Conservation (phyloP, 1,140 invertebrate species). For the Drosophila quadrilineata region DNA sequence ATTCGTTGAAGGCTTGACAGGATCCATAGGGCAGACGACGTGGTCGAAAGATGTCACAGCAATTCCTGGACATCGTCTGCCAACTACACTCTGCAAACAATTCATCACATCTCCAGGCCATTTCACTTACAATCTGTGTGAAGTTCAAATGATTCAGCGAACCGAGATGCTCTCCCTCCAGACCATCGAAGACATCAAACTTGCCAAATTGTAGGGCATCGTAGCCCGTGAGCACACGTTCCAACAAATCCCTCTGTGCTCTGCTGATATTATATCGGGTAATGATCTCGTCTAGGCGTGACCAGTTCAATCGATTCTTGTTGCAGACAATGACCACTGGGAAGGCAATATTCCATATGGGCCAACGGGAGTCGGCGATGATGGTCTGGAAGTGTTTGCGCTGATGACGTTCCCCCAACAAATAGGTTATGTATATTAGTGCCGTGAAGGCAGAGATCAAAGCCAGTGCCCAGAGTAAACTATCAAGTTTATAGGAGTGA, state of each 20-base stretch:
- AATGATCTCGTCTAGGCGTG: slow-evolving; percentile 44
- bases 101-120: slow-evolving; percentile 69
- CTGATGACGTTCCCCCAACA: slow-evolving; percentile 43
- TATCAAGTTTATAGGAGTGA: no score
- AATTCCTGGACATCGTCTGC: slow-evolving; percentile 34
- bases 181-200: slow-evolving; percentile 34
- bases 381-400: slow-evolving; percentile 57
- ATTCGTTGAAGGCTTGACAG: slow-evolving; percentile 62
- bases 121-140: slow-evolving; percentile 46
- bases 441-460: slow-evolving; percentile 48
- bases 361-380: slow-evolving; percentile 42
- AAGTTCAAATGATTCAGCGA: slow-evolving; percentile 64
- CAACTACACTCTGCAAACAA: slow-evolving; percentile 45
- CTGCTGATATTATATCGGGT: slow-evolving; percentile 29
- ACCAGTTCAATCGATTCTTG: slow-evolving; percentile 71
- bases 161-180: slow-evolving; percentile 13
- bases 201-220: slow-evolving; percentile 54
- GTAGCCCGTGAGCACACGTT: slow-evolving; percentile 46
- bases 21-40: slow-evolving; percentile 35
- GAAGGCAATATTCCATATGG: slow-evolving; percentile 60
- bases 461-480: slow-evolving; percentile 28
- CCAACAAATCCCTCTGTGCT: slow-evolving; percentile 26
- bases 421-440: slow-evolving; percentile 49
- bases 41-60: slow-evolving; percentile 54
- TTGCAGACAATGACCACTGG: slow-evolving; percentile 71